phyloP scores from a whole-genome alignment of 2,113 vertebrate genomes.

The Serilophus lunatus region DNA sequence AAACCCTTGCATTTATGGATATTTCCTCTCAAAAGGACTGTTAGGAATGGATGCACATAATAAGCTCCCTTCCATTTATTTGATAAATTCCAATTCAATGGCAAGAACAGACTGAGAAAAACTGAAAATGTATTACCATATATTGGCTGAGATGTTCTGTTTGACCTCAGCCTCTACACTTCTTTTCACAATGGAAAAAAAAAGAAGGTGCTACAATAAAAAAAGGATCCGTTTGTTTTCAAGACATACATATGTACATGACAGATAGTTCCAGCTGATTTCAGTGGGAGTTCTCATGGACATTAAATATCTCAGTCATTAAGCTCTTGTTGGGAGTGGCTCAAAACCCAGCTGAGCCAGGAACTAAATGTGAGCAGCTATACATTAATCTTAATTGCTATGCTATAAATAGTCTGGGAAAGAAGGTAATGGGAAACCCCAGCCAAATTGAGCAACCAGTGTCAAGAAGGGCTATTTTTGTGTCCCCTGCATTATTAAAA shows the following conservation, averaged over 20 bases:
- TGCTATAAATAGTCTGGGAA: conserved; percentile 59
- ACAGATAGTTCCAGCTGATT: conserved; percentile 19
- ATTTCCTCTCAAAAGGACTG: background rate
- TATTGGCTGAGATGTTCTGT: background rate
- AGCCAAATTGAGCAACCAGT: conserved; percentile 40
- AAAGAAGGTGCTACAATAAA: background rate
- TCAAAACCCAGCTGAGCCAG: conserved; percentile 28
- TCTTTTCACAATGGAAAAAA: background rate
- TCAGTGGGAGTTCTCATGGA: conserved; percentile 12
- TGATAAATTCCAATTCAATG: background rate
- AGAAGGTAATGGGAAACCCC: conserved; percentile 36
- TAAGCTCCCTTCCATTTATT: background rate
- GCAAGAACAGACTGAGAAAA: background rate
- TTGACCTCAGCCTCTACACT: background rate
- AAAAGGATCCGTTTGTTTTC: background rate
- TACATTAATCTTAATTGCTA: conserved; percentile 55
- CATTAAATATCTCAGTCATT: background rate
- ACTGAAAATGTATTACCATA: background rate
- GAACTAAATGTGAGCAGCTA: conserved; percentile 22
- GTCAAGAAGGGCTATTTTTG: background rate
- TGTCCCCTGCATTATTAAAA: conserved; percentile 26
- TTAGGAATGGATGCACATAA: background rate
- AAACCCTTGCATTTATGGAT: background rate
- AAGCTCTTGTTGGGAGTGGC: conserved; percentile 43
- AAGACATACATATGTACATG: background rate